phyloP scores from a whole-genome alignment of 2,888 invertebrate genomes.

The Laspeyria flexula region DNA sequence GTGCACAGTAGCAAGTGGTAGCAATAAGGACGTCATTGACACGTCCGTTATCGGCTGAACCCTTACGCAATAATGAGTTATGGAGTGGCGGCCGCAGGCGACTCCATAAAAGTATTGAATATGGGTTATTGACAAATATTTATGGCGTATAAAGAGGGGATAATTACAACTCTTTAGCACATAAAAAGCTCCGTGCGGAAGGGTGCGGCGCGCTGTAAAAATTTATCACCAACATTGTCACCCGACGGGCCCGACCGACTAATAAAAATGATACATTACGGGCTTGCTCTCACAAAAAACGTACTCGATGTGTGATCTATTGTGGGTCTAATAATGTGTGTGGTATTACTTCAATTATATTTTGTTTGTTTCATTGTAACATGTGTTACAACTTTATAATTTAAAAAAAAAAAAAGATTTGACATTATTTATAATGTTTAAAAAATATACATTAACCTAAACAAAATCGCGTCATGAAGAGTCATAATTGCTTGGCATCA shows the following conservation, averaged over 20 bases:
- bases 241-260: constrained; percentile 60
- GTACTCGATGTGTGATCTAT: constrained; percentile 40
- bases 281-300: constrained; percentile 41
- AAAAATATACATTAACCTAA: too few species aligned
- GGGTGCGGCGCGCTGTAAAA: constrained; percentile 78
- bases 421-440: too few species aligned
- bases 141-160: constrained; percentile 84
- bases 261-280: constrained; percentile 61
- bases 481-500: too few species aligned
- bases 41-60: constrained; percentile 65
- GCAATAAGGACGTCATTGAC: constrained; percentile 65
- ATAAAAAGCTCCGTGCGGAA: constrained; percentile 77
- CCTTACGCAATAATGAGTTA: constrained; percentile 79
- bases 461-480: too few species aligned
- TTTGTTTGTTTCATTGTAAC: too few species aligned
- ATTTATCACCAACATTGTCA: constrained; percentile 77
- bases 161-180: constrained; percentile 85
- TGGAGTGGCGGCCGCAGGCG: constrained; percentile 76
- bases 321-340: constrained; percentile 16
- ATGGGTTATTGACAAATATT: constrained; percentile 85
- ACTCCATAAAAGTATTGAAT: constrained; percentile 82
- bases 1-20: constrained; percentile 45
- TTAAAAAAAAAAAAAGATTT: too few species aligned
- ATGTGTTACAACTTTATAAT: too few species aligned
- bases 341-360: constrained; percentile 7